Evolutionary conservation across 2,113 vertebrate species (phyloP), one percentile per base, ranked within the genome.

Genomic region (Bos javanicus): DNA sequence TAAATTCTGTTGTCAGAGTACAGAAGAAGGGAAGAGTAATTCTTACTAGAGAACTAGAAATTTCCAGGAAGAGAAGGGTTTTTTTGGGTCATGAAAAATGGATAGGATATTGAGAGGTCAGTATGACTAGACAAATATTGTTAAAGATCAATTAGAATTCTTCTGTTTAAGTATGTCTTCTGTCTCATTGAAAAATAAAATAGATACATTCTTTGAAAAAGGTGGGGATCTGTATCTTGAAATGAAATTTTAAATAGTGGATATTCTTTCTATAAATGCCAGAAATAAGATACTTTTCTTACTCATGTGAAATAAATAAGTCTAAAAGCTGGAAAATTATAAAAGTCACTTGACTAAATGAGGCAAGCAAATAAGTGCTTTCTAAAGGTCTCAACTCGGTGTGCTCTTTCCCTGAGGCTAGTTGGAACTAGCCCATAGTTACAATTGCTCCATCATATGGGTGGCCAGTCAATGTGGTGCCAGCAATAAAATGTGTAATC

Each of bases 291-390:
- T 90, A 86, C 78, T 92, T 95, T 94, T 93, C 81, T 87, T 92
- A 84, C 86, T 98, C 46, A 59, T 93, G 39, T 95, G 95, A 95
- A 97, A 96, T 93, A 98, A 97, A 74, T 92, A 97, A 95, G 91
- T 23, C 50, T 39, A 60, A 90, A 97, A 71, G 52, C 94, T 94
- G 76, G 90, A 97, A 97, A 97, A 97, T 97, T 96, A 82, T 90
- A 93, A 96, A 97, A 97, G 95, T 92, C 93, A 95, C 59, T 95
- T 94, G 60, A 67, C 94, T 97, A 96, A 96, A 86, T 81, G 98
- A 94, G 26, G 48, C 87, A 97, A 96, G 26, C 95, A 87, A 82
- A 90, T 64, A 83, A 82, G 86, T 84, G 95, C 23, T 96, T 97
- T 90, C 52, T 81, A 87, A 98, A 94, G 97, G 78, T 26, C 67